Base-by-base conservation (phyloP, 2,797 vertebrate species). In the Phoxinus dragarum region DNA sequence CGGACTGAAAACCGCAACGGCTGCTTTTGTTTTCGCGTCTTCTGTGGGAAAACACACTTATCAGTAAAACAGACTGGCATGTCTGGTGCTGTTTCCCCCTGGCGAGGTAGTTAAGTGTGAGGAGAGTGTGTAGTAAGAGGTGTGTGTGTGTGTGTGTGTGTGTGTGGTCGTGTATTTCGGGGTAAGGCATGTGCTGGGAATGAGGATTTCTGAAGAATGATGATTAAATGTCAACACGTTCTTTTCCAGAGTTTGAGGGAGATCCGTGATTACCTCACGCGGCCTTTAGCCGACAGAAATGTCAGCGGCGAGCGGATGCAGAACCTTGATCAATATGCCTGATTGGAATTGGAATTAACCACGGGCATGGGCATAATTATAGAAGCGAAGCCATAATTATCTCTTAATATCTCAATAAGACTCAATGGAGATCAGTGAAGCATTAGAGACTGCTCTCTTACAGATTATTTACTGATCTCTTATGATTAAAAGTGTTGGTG, bases 221-320 rank as follows among this genome's bases (percentile, higher is more conserved):
- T 71, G 82, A 27, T 47, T 85, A 85, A 88, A 85, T 82, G 73
- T 85, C 86, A 88, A 59, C 31, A 82, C 10, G 2, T 47, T 85
- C 71, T 80, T 74, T 85, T 80, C 34, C 10, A 52, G 67, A 73
- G 31, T 64, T 64, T 73, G 31, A 85, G 69, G 77, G 77, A 85
- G 69, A 80, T 59, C 77, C 3, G 17, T 47, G 68, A 72, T 80
- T 80, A 61, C 80, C 72, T 81, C 64, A 76, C 49, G 27, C 12
- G 12, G 7, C 79, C 49, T 77, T 75, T 69, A 40, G 34, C 61
- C 40, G 12, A 61, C 27, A 36, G 66, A 84, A 87, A 87, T 84
- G 82, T 84, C 86, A 84, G 47, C 47, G 19, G 47, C 10, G 34
- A 40, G 61, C 27, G 16, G 34, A 23, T 49, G 44, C 68, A 44